Base-by-base conservation (phyloP, 2,888 invertebrate species). In the Nemotelus nigrinus region DNA sequence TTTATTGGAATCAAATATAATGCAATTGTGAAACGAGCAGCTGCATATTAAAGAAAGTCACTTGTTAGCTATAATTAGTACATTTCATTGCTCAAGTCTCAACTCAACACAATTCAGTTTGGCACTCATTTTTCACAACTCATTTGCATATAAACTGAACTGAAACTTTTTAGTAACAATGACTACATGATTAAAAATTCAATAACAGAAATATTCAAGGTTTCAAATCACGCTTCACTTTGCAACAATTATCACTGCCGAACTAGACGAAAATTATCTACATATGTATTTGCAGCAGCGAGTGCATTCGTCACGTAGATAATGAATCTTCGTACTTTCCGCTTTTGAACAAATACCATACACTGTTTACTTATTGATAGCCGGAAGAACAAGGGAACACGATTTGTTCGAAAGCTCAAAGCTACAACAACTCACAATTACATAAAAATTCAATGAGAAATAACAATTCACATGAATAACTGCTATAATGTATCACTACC, bases 321-420 rank as follows among this genome's bases (percentile, higher is more conserved):
- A 47, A 65, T 10, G 45, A 47, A 47, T n/a, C 44, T 45, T 45
- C 41, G n/a, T 45, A 39, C 44, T 65, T 65, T 45, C 44, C 5
- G 7, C 6, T 10, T 25, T 25, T 65, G 43, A 65, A 63, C 63
- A 63, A 41, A 47, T 39, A 45, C 10, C 3, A 7, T 5, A 50
- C 5, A 8, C 50, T 45, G 65, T 65, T 65, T 45, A 65, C 47
- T 65, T 65, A n/a, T 25, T 65, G 45, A 65, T 65, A 47, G 7
- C 4, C n/a, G 47, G 4, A 65, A 45, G 47, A 5, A 39, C 43
- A 47, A n/a, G n/a, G 47, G 43, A 47, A 50, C 50, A 50, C 6
- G 50, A 5, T 7, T 5, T 50, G 8, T 50, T 25, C 25, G 25
- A 8, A 8, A 50, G 50, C 50, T 50, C 50, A 50, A 5, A 50